Base-by-base conservation (phyloP, 1,140 invertebrate species). In the Grapholita molesta region DNA sequence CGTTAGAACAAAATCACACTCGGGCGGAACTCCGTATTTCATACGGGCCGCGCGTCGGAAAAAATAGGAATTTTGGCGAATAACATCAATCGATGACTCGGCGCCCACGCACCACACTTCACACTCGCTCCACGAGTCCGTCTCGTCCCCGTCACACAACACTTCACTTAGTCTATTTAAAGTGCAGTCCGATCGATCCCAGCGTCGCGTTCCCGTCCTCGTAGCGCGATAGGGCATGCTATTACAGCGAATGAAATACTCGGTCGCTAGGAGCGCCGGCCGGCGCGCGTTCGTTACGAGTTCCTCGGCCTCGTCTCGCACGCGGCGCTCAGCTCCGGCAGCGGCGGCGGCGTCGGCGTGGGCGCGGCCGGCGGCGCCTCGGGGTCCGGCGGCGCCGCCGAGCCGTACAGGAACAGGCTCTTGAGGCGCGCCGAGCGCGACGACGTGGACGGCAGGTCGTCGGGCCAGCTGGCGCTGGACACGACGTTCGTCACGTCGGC, bases 361-460 rank as follows among this genome's bases (percentile, higher is more conserved):
- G 35, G 53, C 18, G 24, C 21, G 21, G 64, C 55, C 57, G 30
- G 42, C 21, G 48, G 52, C 28, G 80, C 80, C 71, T 83, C 83
- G 25, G 72, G 75, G 77, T 85, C 82, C 4, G 76, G 73, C n/a
- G 85, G 84, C 32, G 84, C 82, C 38, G 70, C 75, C 24, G 78
- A 76, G 11, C 86, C 86, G 80, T 88, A 88, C 11, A 88, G 80
- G 75, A 88, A 88, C 25, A 88, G 76, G 67, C 77, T 83, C 68
- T 85, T 82, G 24, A 89, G 84, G 6, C 84, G 75, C 1, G 82
- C 79, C 7, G 81, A 78, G 52, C 84, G 78, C 6, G 80, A 72
- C 15, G 84, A 81, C 5, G 79, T 83, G 52, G 81, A 84, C 11
- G 85, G 83, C 57, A 77, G 72, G 65, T 89, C 85, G 75, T 81